Conservation (phyloP, 2,888 invertebrate species). For the Stenchaetothrips biformis region DNA sequence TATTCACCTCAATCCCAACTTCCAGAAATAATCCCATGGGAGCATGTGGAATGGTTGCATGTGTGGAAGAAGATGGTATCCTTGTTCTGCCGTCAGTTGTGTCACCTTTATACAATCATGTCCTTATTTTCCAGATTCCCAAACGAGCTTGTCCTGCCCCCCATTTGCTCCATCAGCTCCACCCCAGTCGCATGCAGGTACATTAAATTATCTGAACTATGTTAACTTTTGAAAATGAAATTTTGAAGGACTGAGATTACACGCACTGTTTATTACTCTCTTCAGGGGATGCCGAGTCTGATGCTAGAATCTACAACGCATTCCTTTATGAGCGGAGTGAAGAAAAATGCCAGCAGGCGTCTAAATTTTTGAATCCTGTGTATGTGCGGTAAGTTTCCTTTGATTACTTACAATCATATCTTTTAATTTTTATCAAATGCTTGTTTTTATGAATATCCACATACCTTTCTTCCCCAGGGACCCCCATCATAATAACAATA, state of each 20-base stretch:
- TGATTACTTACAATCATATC: neutral
- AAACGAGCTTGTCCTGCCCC: neutral
- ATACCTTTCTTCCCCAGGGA: too few relatives aligned
- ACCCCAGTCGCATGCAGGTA: neutral
- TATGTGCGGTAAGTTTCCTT: neutral
- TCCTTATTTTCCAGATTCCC: neutral
- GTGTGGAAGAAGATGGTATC: neutral
- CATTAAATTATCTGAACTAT: neutral
- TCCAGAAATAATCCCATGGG: neutral
- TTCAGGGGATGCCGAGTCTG: neutral
- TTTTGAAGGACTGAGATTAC: neutral
- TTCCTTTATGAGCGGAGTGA: neutral
- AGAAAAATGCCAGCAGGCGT: neutral
- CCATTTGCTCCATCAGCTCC: neutral
- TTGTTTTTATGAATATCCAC: neutral
- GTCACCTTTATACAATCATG: neutral
- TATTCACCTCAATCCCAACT: neutral
- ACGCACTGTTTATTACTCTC: too few relatives aligned
- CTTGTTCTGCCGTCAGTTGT: neutral
- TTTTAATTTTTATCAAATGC: neutral
- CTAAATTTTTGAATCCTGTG: neutral
- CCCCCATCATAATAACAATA: too few relatives aligned
- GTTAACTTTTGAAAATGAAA: neutral
- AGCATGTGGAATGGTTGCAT: slow-evolving; percentile 20
- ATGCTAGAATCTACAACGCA: too few relatives aligned